Evolutionary conservation across 2,113 vertebrate genomes (phyloP), one percentile per base, ranked within the genome.

Genomic region (Pseudois nayaur): DNA sequence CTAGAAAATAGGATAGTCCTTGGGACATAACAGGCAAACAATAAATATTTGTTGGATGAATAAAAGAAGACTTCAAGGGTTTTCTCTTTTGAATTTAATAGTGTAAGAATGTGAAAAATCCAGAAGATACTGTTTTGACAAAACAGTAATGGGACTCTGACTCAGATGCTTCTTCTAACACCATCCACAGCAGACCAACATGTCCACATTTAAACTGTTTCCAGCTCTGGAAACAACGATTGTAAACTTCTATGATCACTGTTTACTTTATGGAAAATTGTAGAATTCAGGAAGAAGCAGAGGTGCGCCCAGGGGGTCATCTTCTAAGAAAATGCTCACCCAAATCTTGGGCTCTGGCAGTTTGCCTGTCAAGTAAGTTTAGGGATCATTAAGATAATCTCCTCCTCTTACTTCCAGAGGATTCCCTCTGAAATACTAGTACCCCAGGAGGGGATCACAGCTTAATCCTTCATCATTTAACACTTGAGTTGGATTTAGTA

Each of bases 71-170:
- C 29, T 40, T 91, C 21, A 40, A 55, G 23, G 3, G 23, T 89
- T 96, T 95, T 89, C 95, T 91, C 78, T 95, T 96, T 96, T 89
- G 36, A 93, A 87, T 60, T 83, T 93, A 92, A 62, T 87, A 88
- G 55, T 54, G 13, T 81, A 92, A 54, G 45, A 64, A 82, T 71
- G 91, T 86, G 52, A 84, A 95, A 94, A 96, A 86, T 67, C 33
- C 85, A 87, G 43, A 93, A 90, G 40, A 89, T 19, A 3, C 40
- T 29, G 31, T 95, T 95, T 95, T 25, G 31, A 45, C 87, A 91
- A 96, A 95, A 59, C 19, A 90, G n/a, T 13, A 27, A 92, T 82
- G 33, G 27, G 57, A 91, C 48, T 78, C 57, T 79, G 13, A 82
- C 17, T 40, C 31, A 54, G 33, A 48, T 64, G 48, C 15, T 89